A percentile compares a stretch with the other conserved stretches of the same genome.
Evolutionary conservation across 2,888 invertebrate genomes (phyloP).

Genomic region (Habroteleia sp.): DNA sequence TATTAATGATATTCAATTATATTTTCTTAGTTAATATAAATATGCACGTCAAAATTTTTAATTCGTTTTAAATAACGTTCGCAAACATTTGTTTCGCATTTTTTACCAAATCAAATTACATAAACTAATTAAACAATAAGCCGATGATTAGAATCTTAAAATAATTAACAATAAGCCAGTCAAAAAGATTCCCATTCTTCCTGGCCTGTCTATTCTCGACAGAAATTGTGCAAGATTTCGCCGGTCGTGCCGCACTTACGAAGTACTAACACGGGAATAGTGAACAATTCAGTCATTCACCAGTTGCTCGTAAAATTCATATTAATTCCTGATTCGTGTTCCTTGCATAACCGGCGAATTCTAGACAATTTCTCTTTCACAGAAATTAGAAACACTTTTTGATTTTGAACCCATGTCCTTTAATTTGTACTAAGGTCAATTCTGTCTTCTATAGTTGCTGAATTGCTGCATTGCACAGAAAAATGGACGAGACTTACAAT

Average conservation of each 20-base stretch:
- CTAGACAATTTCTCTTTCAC: conserved; percentile 31
- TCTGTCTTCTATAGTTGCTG: conserved; percentile 82
- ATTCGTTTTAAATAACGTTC: no score
- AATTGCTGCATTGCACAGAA: conserved; percentile 88
- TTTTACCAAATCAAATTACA: no score
- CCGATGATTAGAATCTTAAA: not conserved
- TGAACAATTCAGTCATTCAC: conserved; percentile 44
- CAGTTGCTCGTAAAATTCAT: conserved; percentile 25
- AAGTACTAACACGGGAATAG: conserved; percentile 24
- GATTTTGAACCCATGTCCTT: no score
- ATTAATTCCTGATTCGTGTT: conserved; percentile 33
- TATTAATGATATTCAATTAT: no score
- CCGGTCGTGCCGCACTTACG: conserved; percentile 49
- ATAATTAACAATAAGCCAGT: conserved; percentile 27
- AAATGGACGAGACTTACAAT: conserved; percentile 82
- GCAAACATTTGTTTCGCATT: no score
- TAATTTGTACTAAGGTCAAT: not conserved
- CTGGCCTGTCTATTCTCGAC: conserved; percentile 1
- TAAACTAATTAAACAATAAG: conserved; percentile 18
- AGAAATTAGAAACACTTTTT: not conserved
- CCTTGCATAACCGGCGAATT: conserved; percentile 28
- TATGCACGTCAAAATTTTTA: no score
- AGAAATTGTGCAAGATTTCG: conserved; percentile 54
- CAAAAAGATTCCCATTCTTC: conserved; percentile 32
- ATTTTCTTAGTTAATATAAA: no score